Base-by-base conservation (phyloP, 1,140 invertebrate species). In the Tetragnatha versicolor region DNA sequence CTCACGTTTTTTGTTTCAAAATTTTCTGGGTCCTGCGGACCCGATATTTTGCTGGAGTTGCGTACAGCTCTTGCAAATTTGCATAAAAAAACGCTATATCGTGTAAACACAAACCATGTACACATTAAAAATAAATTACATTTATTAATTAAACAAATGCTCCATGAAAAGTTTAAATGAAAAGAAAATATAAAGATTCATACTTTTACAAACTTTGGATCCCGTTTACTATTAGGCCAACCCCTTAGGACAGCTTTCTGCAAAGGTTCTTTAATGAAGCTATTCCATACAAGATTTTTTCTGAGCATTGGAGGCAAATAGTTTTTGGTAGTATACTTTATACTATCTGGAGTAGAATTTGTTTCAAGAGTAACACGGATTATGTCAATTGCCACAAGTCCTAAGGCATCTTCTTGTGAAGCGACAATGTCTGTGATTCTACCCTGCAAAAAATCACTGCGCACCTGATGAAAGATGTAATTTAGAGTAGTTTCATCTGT, bases 331-430 rank as follows among this genome's bases (percentile, higher is more conserved):
- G 93, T 90, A 77, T 88, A 90, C 83, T 92, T 90, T 5, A 95
- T 89, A 69, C 88, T 87, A 81, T 91, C 90, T 25, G 87, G 85
- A 14, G 88, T 84, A 53, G 90, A 84, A 73, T 89, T 88, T 81
- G 92, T 90, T 83, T 94, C 93, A 20, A 92, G 83, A 85, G 93
- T 92, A 14, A 91, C 91, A 81, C 92, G 87, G 45, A 85, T 87
- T 93, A 95, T 95, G 85, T 95, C 93, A 73, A 91, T 90, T 42
- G 94, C 93, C 10, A 92, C 92, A 42, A 96, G 86, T 0, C 94
- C 94, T 53, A 94, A 86, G 0, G 94, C 86, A 86, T 93, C 90
- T 58, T 89, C 86, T 78, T 90, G 90, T 39, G 92, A 90, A 86
- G 92, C 93, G 73, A 89, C 88, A 66, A 94, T 90, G 84, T 93